Evolutionary conservation across 2,888 invertebrate genomes (phyloP), one percentile per base, ranked within the genome.

Genomic region (Tetragonisca angustula): DNA sequence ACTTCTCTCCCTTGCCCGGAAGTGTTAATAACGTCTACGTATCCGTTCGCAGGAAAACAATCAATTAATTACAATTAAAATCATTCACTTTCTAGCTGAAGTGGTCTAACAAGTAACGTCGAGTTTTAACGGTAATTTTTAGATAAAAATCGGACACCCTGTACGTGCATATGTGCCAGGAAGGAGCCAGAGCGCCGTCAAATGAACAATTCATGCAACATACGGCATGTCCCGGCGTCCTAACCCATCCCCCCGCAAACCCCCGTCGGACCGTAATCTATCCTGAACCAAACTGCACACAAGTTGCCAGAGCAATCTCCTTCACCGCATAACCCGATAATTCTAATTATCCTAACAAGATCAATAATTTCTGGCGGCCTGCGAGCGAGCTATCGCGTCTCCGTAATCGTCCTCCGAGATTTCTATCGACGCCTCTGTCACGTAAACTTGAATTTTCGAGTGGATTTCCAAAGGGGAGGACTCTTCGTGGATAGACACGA

Each of bases 331-430:
- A 91, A 91, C 88, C 90, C 91, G 91, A 91, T 92, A 90, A 92
- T 89, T 92, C 91, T 92, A 91, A 93, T 93, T 91, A 92, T 89
- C 90, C 88, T 88, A 89, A 91, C 90, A 87, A 91, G 90, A 87
- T 92, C 92, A 92, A 91, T 93, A 92, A 93, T 91, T 92, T 91
- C 89, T 83, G 82, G 71, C 81, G 70, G 64, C 77, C 32, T 56
- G 43, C 71, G 61, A 56, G 61, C 65, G 64, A 64, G 52, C 32
- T 70, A 43, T 49, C 62, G 27, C 71, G 50, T 62, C 61, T 54
- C 43, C 64, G 74, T 82, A 76, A 83, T 77, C 81, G 73, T 81
- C 56, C 76, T 61, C 15, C 50, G 76, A 81, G 76, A 76, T 81
- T 81, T 69, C 81, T 61, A 69, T 81, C 76, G 76, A 62, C 62